Conservation (phyloP, 2,113 vertebrate species). For the Condylura cristata region DNA sequence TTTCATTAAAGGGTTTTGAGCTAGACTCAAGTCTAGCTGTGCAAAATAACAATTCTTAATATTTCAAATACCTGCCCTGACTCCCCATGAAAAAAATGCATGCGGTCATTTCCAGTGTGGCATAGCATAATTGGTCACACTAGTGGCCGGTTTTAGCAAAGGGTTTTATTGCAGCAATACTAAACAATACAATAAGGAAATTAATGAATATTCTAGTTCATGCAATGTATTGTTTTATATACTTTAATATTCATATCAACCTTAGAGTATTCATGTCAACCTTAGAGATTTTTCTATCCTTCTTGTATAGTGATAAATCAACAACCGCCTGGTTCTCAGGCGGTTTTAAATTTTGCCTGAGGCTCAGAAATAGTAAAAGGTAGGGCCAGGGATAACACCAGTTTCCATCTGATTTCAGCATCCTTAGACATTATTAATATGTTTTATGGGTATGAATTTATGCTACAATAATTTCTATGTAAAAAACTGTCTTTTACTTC, state of each 20-base stretch:
- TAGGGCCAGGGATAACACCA: neutral
- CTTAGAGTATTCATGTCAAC: neutral
- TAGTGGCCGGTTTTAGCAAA: neutral
- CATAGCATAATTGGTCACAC: neutral
- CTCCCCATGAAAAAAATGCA: neutral
- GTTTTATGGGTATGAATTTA: neutral
- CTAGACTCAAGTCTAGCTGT: neutral
- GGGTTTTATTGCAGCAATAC: neutral
- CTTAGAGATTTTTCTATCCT: neutral
- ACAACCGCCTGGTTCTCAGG: neutral
- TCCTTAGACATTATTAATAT: neutral
- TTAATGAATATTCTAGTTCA: neutral
- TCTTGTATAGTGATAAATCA: neutral
- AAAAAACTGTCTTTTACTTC: slow-evolving; percentile 33
- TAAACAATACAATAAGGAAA: neutral
- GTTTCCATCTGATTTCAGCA: neutral
- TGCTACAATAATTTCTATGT: neutral
- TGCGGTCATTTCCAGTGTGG: neutral
- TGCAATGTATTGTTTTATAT: neutral
- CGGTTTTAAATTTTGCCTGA: neutral
- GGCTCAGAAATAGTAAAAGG: neutral
- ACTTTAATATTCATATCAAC: neutral
- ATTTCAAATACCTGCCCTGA: neutral
- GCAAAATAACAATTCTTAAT: neutral
- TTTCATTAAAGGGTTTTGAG: neutral